Evolutionary conservation across 2,797 vertebrate species (phyloP).

Genomic region (Xenentodon cancila): DNA sequence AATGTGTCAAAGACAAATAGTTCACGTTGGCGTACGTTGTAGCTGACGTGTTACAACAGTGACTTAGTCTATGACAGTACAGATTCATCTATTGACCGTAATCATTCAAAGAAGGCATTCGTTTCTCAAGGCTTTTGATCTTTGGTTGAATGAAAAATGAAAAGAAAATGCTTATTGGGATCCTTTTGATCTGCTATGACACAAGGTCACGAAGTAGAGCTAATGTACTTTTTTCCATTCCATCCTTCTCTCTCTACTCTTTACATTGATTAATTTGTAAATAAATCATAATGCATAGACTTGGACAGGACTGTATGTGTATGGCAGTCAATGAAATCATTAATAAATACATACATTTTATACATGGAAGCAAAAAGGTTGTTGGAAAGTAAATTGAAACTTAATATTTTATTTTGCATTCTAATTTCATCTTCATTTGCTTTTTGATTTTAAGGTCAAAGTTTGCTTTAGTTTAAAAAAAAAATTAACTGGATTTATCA

Average conservation of each 20-base stretch:
- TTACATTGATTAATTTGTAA: no score
- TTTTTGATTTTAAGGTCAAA: not conserved
- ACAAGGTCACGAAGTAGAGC: slow-evolving; percentile 27
- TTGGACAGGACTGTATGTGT: no score
- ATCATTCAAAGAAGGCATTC: not conserved
- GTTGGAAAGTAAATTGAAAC: no score
- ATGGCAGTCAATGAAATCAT: no score
- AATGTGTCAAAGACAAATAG: not conserved
- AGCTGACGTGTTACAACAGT: not conserved
- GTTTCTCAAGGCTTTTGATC: not conserved
- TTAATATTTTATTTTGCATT: no score
- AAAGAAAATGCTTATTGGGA: not conserved
- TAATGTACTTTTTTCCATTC: slow-evolving; percentile 11
- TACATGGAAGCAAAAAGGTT: no score
- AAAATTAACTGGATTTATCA: not conserved
- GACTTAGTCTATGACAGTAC: not conserved
- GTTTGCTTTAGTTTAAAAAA: not conserved
- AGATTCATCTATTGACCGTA: not conserved
- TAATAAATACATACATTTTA: no score
- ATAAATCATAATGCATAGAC: no score
- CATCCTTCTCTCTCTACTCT: no score
- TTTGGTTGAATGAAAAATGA: not conserved
- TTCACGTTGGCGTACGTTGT: not conserved
- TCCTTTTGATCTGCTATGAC: slow-evolving; percentile 28
- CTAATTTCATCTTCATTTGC: no score